Conservation (phyloP, 2,888 invertebrate species). For the Adelognathus sp. region DNA sequence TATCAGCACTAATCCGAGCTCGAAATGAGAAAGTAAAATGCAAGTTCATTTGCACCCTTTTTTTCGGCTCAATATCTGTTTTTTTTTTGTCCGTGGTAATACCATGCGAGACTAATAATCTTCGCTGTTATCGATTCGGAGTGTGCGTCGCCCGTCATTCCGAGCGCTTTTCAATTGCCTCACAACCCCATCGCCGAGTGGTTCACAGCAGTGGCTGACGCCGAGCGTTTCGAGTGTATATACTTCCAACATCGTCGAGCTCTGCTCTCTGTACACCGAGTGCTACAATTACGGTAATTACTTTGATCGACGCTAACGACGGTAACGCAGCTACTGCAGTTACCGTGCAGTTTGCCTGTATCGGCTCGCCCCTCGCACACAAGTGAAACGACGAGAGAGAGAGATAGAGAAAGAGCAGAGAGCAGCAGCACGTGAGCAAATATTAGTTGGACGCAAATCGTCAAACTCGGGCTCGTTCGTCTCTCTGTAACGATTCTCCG, state of each 20-base stretch:
- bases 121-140: background rate
- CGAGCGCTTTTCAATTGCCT: background rate
- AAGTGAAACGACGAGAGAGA: slow-evolving; percentile 38
- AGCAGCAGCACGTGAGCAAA: slow-evolving; percentile 52
- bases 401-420: too few species aligned
- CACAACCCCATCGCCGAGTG: background rate
- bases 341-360: background rate
- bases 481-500: background rate
- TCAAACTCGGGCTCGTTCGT: slow-evolving; percentile 21
- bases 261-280: slow-evolving; percentile 18
- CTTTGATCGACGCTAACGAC: slow-evolving; percentile 63
- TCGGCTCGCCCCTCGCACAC: background rate
- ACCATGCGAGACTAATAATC: too few species aligned
- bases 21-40: too few species aligned
- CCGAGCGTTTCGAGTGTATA: background rate
- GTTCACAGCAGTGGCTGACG: background rate
- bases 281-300: slow-evolving; percentile 60
- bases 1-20: too few species aligned
- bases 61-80: too few species aligned
- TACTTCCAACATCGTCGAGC: slow-evolving; percentile 8
- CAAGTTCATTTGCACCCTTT: too few species aligned
- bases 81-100: too few species aligned
- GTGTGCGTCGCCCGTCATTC: background rate
- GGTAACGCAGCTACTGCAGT: slow-evolving; percentile 47
- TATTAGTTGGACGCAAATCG: slow-evolving; percentile 57